Evolutionary conservation across 2,888 invertebrate genomes (phyloP), one percentile per base, ranked within the genome.

Genomic region (Tupiocoris notatus): DNA sequence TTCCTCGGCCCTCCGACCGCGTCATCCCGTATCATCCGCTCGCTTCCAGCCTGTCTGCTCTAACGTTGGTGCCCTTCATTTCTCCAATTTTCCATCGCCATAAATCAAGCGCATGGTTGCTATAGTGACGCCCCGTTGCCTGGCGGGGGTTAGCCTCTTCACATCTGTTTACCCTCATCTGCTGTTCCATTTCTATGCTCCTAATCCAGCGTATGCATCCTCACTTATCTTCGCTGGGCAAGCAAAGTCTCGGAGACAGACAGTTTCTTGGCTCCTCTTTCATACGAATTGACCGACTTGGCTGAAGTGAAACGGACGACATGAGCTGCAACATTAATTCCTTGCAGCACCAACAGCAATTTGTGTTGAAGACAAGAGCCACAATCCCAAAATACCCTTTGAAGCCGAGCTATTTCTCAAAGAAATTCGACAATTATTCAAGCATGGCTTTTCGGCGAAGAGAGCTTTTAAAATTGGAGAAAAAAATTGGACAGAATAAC

Each of bases 81-180:
- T 76, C 76, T 76, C 76, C 76, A 67, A 76, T 76, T 76, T 76
- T 76, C 76, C 76, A 68, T 76, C 76, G 76, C 76, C 67, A 68
- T 76, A 76, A 76, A 76, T 76, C 76, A 76, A 76, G 62, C 76
- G 61, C 76, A 76, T 62, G 68, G 76, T 76, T 76, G 67, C 76
- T 68, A 76, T 76, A 68, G 76, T 68, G 76, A 76, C 76, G 67
- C 59, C 39, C 39, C 58, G 62, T 39, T 56, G 68, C 63, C 62
- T 24, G 54, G 62, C 62, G 62, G 68, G 68, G 68, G 76, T 73
- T 58, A 66, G 75, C 66, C 75, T 75, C 75, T 75, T 75, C 75
- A 75, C 75, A 75, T 75, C 75, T 75, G 75, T 75, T 75, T 75
- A 75, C 75, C 66, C 75, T 66, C 73, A 73, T 73, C 73, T 73